phyloP scores from a whole-genome alignment of 2,888 invertebrate genomes.

The Punctoribates punctum region DNA sequence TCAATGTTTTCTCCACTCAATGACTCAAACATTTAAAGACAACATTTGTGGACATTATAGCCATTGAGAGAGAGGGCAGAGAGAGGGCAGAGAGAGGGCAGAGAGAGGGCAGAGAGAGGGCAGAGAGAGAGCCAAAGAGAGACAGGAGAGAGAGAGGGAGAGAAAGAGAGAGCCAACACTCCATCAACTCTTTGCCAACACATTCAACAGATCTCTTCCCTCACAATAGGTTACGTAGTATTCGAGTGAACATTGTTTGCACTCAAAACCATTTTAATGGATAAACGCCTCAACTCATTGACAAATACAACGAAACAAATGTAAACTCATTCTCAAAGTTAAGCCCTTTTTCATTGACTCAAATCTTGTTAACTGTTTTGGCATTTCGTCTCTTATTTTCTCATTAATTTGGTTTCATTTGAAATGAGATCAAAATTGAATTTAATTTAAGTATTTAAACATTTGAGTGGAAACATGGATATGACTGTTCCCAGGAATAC shows the following conservation, averaged over 20 bases:
- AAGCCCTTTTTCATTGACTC: not conserved
- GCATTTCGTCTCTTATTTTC: not conserved
- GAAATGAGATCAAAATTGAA: not conserved
- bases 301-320: too few relatives aligned
- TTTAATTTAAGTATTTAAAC: not conserved
- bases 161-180: too few relatives aligned
- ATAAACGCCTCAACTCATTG: too few relatives aligned
- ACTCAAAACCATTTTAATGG: too few relatives aligned
- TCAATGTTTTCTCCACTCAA: not conserved
- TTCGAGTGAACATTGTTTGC: not conserved
- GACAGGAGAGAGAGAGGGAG: too few relatives aligned
- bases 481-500: constrained; percentile 18
- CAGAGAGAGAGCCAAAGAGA: too few relatives aligned
- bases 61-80: not conserved
- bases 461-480: not conserved
- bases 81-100: too few relatives aligned
- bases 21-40: not conserved
- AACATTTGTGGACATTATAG: not conserved
- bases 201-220: too few relatives aligned
- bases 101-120: too few relatives aligned
- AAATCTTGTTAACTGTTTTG: not conserved
- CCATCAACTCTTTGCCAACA: too few relatives aligned
- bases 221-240: not conserved
- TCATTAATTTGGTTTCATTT: not conserved
- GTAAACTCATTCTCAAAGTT: not conserved